Evolutionary conservation across 1,140 invertebrate genomes (phyloP), one percentile per base, ranked within the genome.

Genomic region (Diorhabda elongata): DNA sequence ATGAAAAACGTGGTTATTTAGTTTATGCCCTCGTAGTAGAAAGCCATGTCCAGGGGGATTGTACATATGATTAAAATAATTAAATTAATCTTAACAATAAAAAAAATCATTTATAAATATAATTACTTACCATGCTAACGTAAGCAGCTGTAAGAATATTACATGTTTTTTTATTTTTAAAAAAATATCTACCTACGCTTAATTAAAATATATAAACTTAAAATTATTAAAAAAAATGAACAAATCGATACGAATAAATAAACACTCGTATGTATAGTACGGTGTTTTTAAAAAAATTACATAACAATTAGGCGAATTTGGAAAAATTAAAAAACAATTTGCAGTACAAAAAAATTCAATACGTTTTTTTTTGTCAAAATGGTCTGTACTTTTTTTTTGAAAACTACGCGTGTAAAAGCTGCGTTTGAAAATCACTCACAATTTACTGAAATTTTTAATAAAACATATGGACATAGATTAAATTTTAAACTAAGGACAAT

Each of bases 81-180:
- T 69, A 63, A 72, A 66, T 57, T 52, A 44, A 67, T 65, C 68
- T 66, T 74, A 71, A 72, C 72, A 74, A 67, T 69, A 64, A 74
- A 69, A 71, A 74, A 62, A 71, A 64, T 67, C 61, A 63, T 67
- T 26, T 65, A 66, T 69, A 69, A 69, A 71, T 68, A 69, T 72
- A 65, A 75, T 74, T 72, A 66, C 69, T 73, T 76, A 76, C 57
- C 69, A 73, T 58, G 63, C 71, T 74, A 73, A 71, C 69, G 66
- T 67, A 76, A 76, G 72, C 72, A 73, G 70, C 69, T 68, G 59
- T 72, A 69, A 69, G 71, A 74, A 71, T 69, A 62, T 70, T 75
- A 75, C 73, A 75, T 68, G 68, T 72, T 74, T 74, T 73, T 69
- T 71, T 69, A 26, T 26, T 26, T 26, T 26, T 2, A 26, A 72